Percentiles rank a stretch among this genome's conserved stretches.
Conservation (phyloP, 2,888 invertebrate genomes). For the Drosophila mercatorum region DNA sequence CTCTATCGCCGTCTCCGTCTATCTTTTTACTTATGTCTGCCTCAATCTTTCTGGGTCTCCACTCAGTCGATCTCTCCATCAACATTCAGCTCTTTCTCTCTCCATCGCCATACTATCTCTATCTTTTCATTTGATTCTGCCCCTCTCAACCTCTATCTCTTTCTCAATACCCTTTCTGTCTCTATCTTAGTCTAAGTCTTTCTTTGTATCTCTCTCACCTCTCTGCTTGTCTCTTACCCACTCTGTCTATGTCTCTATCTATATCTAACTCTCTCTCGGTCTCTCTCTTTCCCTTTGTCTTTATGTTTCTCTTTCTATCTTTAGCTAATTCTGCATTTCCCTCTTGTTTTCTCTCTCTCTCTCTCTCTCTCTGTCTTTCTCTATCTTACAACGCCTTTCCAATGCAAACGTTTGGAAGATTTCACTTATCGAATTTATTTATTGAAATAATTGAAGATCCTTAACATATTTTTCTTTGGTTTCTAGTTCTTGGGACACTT, state of each 20-base stretch:
- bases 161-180: background rate
- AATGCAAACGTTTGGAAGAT: background rate
- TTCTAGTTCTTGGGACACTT: background rate
- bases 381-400: background rate
- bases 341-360: background rate
- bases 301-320: no score
- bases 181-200: background rate
- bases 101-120: no score
- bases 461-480: background rate
- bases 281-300: no score
- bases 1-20: background rate
- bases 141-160: no score
- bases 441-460: background rate
- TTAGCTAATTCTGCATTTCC: no score
- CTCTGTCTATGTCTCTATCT: no score
- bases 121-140: no score
- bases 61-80: background rate
- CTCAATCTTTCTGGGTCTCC: background rate
- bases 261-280: background rate
- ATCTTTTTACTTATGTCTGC: no score
- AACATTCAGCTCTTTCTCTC: background rate
- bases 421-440: constrained; percentile 8
- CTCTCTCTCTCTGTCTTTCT: background rate
- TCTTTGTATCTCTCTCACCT: background rate
- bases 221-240: background rate